Conservation (phyloP, 2,113 vertebrate species). For the Struthio camelus region DNA sequence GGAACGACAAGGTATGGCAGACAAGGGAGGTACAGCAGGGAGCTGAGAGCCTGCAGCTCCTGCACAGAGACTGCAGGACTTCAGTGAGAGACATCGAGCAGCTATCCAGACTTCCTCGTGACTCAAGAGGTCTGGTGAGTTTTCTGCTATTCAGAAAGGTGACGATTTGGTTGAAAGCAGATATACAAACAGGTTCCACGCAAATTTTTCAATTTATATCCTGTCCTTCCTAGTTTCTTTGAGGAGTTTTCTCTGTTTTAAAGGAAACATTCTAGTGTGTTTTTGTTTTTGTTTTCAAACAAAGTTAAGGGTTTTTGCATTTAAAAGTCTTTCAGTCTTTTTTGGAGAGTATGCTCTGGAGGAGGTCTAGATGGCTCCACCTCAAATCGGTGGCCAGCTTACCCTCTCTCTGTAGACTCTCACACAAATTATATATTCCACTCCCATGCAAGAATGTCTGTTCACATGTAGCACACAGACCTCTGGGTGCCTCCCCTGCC, state of each 20-base stretch:
- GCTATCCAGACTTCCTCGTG: background rate
- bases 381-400: background rate
- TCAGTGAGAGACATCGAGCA: background rate
- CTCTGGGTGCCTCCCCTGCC: background rate
- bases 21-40: background rate
- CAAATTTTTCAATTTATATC: background rate
- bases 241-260: background rate
- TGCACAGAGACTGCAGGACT: background rate
- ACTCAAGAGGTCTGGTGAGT: background rate
- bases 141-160: background rate
- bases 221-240: background rate
- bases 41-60: background rate
- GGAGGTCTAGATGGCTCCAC: background rate
- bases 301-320: background rate
- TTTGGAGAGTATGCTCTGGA: background rate
- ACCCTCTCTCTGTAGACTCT: background rate
- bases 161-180: background rate
- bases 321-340: background rate
- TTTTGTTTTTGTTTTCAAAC: background rate
- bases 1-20: background rate
- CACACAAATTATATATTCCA: background rate
- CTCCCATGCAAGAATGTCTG: background rate
- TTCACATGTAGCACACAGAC: background rate
- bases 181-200: background rate
- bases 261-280: background rate